Evolutionary conservation across 2,888 invertebrate species (phyloP).

Genomic region (Acholoe squamosa): DNA sequence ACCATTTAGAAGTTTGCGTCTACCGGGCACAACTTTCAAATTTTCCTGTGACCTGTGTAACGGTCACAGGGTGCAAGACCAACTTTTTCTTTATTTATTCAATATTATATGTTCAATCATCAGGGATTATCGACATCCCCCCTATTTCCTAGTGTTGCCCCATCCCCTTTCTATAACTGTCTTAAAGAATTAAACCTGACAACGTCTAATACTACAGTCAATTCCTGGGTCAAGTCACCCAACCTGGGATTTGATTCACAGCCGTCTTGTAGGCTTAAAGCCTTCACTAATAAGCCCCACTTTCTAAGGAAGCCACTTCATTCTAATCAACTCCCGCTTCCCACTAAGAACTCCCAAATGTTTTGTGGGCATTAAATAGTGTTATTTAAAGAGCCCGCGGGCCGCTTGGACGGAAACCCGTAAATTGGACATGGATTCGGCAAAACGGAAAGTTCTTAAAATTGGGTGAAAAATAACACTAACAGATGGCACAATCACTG

Average conservation of each 20-base stretch:
- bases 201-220: too few relatives aligned
- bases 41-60: too few relatives aligned
- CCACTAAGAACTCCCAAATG: background rate
- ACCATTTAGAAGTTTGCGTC: too few relatives aligned
- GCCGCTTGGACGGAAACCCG: background rate
- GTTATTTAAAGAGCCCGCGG: background rate
- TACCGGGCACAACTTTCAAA: too few relatives aligned
- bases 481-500: background rate
- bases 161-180: too few relatives aligned
- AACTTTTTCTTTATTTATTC: too few relatives aligned
- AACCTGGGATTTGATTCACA: background rate
- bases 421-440: background rate
- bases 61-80: too few relatives aligned
- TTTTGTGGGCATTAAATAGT: background rate
- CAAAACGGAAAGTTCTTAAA: background rate
- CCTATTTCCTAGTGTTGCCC: too few relatives aligned
- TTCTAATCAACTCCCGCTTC: background rate
- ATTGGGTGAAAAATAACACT: background rate
- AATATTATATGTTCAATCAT: too few relatives aligned
- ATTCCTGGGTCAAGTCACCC: background rate
- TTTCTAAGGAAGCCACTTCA: slow-evolving; percentile 21
- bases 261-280: background rate
- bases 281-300: background rate
- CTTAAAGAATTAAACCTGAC: too few relatives aligned
- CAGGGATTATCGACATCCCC: too few relatives aligned